Evolutionary conservation across 2,113 vertebrate species (phyloP).

Genomic region (Nasalis larvatus): DNA sequence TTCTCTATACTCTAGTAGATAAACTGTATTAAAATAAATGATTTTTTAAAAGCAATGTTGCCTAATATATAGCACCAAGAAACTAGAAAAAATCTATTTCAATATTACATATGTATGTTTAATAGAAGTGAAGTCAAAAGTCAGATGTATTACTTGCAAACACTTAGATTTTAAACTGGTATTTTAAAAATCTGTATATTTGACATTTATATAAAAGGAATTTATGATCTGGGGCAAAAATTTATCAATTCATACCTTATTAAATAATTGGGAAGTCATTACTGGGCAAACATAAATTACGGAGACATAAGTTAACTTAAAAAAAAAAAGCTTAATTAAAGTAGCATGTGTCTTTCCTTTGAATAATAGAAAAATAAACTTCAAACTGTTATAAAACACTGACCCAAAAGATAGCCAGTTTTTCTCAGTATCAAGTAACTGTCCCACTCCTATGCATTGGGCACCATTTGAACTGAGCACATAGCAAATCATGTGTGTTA

Average conservation of each 20-base stretch:
- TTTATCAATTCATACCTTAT: background rate
- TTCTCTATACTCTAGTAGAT: background rate
- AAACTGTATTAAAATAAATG: slow-evolving; percentile 34
- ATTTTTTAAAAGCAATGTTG: slow-evolving; percentile 20
- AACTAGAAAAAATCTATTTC: background rate
- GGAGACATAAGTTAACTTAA: slow-evolving; percentile 33
- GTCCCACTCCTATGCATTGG: background rate
- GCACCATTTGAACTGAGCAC: background rate
- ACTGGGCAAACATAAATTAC: background rate
- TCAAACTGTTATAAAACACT: background rate
- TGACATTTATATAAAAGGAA: slow-evolving; percentile 29
- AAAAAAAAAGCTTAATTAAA: background rate
- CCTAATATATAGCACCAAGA: slow-evolving; percentile 3
- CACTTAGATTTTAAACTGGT: slow-evolving; percentile 18
- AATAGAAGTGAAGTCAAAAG: slow-evolving; percentile 53
- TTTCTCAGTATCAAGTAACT: slow-evolving; percentile 33
- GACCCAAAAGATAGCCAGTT: background rate
- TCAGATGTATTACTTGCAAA: slow-evolving; percentile 59
- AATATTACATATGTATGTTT: background rate
- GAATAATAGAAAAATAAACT: background rate
- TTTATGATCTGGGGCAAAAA: slow-evolving; percentile 48
- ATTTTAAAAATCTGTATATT: background rate
- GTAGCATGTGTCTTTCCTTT: background rate
- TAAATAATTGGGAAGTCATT: background rate
- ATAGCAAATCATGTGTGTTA: background rate